A percentile compares a stretch with the other conserved stretches of the same genome.
Evolutionary conservation across 1,140 invertebrate species (phyloP).

Genomic region (Lordiphosa stackelbergi): DNA sequence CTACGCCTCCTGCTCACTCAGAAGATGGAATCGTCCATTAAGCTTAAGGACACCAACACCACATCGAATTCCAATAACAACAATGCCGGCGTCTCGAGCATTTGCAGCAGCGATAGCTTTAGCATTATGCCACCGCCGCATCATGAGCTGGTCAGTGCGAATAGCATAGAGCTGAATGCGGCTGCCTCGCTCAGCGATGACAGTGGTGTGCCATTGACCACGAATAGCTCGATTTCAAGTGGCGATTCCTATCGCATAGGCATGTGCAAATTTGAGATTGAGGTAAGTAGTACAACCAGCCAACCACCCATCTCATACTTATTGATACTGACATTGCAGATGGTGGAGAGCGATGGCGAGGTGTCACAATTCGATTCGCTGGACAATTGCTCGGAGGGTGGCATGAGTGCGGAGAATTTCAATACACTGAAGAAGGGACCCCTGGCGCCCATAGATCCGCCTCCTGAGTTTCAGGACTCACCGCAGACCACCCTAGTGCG

Average conservation of each 20-base stretch:
- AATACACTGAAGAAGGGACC: constrained; percentile 89
- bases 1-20: constrained; percentile 22
- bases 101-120: constrained; percentile 72
- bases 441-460: constrained; percentile 85
- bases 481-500: constrained; percentile 75
- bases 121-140: constrained; percentile 59
- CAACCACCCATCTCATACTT: no score
- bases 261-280: constrained; percentile 78
- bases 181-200: constrained; percentile 78
- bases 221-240: constrained; percentile 80
- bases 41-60: constrained; percentile 63
- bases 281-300: constrained; percentile 62
- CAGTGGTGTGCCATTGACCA: constrained; percentile 79
- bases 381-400: constrained; percentile 82
- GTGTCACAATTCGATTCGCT: constrained; percentile 83
- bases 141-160: constrained; percentile 70
- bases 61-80: constrained; percentile 37
- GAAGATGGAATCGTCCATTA: constrained; percentile 73
- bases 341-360: constrained; percentile 84
- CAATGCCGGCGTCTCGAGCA: constrained; percentile 35
- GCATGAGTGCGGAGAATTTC: constrained; percentile 87
- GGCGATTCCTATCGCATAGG: constrained; percentile 78
- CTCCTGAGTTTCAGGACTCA: constrained; percentile 85
- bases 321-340: constrained; percentile 67
- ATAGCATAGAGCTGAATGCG: constrained; percentile 74